Evolutionary conservation across 2,888 invertebrate species (phyloP), one percentile per base, ranked within the genome.

Genomic region (Sipha maydis): DNA sequence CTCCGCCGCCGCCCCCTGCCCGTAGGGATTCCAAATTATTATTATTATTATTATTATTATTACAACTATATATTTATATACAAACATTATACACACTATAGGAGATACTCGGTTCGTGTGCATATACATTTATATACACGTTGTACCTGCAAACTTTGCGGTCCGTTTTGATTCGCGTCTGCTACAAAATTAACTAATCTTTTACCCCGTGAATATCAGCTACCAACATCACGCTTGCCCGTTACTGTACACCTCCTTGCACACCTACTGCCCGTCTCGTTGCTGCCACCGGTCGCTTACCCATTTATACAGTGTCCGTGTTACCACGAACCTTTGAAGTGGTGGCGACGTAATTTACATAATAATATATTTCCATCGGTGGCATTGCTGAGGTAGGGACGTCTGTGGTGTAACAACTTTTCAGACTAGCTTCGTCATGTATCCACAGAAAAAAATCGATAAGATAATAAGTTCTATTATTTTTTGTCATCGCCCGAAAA

Each of bases 91-190:
- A 48, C 38, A 41, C 41, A 41, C 8, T 41, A 11, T 11, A 14
- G 11, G 14, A 2, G 11, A 11, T 14, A 14, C 14, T 48, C 14
- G 3, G 14, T 0, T 2, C 2, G 28, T 67, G 69, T 14, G 28
- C 28, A 17, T 28, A 21, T 61, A 61, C 21, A 21, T 3, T 14
- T 17, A 28, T n/a, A 9, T 69, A 31, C 9, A 71, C 3, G 14
- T 5, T 31, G 17, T 71, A 71, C 82, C 69, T 69, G 41, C 41
- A 69, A 82, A 82, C 82, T 48, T 82, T 82, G 34, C 48, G 69
- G 48, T 28, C 56, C 21, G 1, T 73, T 31, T 34, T n/a, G 28
- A 83, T 73, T 54, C 71, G 73, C 31, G 54, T 73, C n/a, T 8
- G n/a, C 19, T 17, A 73, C 83, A 31, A 54, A 34, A 25, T 67